phyloP scores from a whole-genome alignment of 2,113 vertebrate genomes.

The Ciconia boyciana region DNA sequence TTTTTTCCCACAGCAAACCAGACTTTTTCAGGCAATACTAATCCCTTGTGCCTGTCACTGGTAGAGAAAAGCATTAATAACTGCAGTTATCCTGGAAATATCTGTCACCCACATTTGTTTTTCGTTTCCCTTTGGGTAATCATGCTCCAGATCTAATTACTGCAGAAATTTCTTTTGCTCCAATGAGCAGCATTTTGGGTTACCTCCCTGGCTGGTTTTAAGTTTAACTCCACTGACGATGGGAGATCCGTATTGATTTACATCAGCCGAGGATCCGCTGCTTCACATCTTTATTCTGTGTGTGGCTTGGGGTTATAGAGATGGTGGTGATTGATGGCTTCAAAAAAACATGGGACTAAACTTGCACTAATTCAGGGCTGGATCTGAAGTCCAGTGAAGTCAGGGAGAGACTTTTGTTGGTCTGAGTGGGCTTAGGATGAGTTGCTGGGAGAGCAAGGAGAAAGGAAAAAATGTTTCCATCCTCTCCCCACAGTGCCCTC shows the following conservation, averaged over 20 bases:
- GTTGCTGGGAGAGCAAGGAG: background rate
- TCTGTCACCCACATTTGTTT: constrained; percentile 67
- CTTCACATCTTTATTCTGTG: background rate
- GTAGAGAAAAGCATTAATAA: constrained; percentile 65
- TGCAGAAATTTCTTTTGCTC: constrained; percentile 57
- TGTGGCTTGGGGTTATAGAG: background rate
- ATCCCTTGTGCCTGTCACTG: constrained; percentile 61
- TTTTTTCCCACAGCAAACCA: constrained; percentile 59
- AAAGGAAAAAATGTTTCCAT: background rate
- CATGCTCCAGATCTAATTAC: constrained; percentile 64
- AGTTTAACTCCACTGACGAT: background rate
- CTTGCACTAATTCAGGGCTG: background rate
- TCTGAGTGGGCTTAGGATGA: background rate
- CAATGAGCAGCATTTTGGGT: background rate
- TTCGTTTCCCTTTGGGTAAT: constrained; percentile 56
- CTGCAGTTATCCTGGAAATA: constrained; percentile 64
- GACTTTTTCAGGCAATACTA: constrained; percentile 55
- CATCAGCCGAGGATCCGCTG: background rate
- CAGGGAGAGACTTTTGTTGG: background rate
- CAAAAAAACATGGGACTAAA: background rate
- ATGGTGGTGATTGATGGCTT: background rate
- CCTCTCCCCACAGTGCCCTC: background rate
- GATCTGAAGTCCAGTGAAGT: background rate
- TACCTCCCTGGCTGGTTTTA: background rate
- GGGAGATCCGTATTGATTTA: background rate